Evolutionary conservation across 2,797 vertebrate genomes (phyloP).

Genomic region (Sternarchorhynchus goeldii): DNA sequence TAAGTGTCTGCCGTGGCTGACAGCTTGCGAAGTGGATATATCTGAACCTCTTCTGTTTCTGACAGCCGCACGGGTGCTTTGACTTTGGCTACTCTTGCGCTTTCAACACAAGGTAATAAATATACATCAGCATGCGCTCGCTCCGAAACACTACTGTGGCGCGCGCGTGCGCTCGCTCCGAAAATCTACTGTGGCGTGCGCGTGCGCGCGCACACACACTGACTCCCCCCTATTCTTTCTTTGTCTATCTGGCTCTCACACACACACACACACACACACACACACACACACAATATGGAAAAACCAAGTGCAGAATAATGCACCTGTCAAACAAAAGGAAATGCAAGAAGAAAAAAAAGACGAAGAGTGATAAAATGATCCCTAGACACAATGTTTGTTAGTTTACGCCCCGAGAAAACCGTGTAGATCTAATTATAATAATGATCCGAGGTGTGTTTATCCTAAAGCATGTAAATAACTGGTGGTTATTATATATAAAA

Average conservation of each 20-base stretch:
- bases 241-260: neutral
- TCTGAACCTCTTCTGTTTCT: slow-evolving; percentile 44
- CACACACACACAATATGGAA: no score
- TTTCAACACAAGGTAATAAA: slow-evolving; percentile 45
- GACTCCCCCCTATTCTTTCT: no score
- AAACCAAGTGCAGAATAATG: slow-evolving; percentile 9
- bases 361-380: no score
- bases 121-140: slow-evolving; percentile 58
- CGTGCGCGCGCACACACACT: slow-evolving; percentile 41
- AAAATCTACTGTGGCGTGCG: slow-evolving; percentile 46
- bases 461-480: no score
- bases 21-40: slow-evolving; percentile 10
- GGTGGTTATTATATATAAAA: neutral
- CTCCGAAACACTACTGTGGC: slow-evolving; percentile 54
- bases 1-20: neutral
- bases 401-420: no score
- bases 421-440: no score
- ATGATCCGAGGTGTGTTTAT: no score
- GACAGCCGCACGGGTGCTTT: slow-evolving; percentile 41
- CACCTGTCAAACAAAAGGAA: slow-evolving; percentile 45
- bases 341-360: slow-evolving; percentile 12
- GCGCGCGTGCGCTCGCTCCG: neutral
- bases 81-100: slow-evolving; percentile 21
- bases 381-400: no score
- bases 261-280: slow-evolving; percentile 9